Evolutionary conservation across 2,797 vertebrate species (phyloP).

Genomic region (Manis crassicaudata): DNA sequence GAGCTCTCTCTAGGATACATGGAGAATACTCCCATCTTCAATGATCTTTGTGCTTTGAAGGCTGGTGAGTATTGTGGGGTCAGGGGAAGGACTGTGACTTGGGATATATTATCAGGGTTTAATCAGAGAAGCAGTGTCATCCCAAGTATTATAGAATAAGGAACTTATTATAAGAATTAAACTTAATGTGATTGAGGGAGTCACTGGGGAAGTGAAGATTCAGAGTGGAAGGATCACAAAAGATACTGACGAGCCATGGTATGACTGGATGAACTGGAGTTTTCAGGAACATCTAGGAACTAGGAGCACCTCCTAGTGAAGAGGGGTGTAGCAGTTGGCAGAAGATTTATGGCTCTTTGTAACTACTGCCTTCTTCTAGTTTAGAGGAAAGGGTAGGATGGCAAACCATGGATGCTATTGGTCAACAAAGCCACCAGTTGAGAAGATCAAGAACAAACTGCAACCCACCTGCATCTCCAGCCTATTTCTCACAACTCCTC

Average conservation of each 20-base stretch:
- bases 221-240: background rate
- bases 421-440: background rate
- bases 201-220: background rate
- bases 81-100: background rate
- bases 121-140: background rate
- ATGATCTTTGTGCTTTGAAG: background rate
- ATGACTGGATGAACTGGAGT: background rate
- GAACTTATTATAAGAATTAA: background rate
- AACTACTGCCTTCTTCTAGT: background rate
- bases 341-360: background rate
- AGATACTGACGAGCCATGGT: background rate
- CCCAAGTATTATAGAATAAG: background rate
- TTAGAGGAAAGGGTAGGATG: background rate
- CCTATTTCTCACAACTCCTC: background rate
- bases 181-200: background rate
- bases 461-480: background rate
- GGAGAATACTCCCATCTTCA: background rate
- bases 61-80: rapidly evolving
- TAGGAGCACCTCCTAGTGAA: background rate
- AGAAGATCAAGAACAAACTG: background rate
- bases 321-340: background rate
- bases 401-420: background rate
- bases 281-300: background rate
- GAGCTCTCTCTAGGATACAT: background rate
- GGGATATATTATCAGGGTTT: background rate